Conservation (phyloP, 1,140 invertebrate genomes). For the Zaprionus lachaisei region DNA sequence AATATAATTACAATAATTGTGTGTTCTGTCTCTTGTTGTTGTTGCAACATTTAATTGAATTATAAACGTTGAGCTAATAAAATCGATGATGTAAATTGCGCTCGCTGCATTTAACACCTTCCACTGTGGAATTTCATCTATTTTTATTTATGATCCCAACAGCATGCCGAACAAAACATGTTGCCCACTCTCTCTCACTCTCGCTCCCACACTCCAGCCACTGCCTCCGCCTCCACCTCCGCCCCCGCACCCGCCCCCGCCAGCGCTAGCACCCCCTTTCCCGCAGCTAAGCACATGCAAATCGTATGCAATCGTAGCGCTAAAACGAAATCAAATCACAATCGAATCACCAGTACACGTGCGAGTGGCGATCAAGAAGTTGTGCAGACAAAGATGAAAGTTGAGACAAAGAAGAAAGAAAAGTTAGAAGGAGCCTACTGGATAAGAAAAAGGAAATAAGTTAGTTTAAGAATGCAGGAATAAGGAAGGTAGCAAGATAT, state of each 20-base stretch:
- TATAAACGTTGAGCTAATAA: slow-evolving; percentile 80
- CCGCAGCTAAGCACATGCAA: slow-evolving; percentile 70
- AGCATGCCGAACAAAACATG: slow-evolving; percentile 43
- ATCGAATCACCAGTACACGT: slow-evolving; percentile 2
- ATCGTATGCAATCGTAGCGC: slow-evolving; percentile 68
- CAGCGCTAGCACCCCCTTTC: background rate
- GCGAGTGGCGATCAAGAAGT: background rate
- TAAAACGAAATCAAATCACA: slow-evolving; percentile 47
- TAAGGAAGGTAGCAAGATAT: no score
- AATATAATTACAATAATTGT: slow-evolving; percentile 32
- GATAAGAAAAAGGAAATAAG: no score
- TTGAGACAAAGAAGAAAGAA: no score
- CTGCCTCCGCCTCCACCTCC: background rate
- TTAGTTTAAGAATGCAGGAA: no score
- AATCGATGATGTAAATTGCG: slow-evolving; percentile 81
- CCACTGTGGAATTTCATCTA: slow-evolving; percentile 76
- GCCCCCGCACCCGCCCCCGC: no score
- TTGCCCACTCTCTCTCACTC: slow-evolving; percentile 28
- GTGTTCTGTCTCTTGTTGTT: slow-evolving; percentile 8
- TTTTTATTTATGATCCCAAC: slow-evolving; percentile 76
- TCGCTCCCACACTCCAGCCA: slow-evolving; percentile 4
- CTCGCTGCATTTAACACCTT: slow-evolving; percentile 80
- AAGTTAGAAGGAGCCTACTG: no score
- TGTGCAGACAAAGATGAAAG: no score
- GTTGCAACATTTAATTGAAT: slow-evolving; percentile 75